Conservation (phyloP, 2,888 invertebrate genomes). For the Drosophila demipolita region DNA sequence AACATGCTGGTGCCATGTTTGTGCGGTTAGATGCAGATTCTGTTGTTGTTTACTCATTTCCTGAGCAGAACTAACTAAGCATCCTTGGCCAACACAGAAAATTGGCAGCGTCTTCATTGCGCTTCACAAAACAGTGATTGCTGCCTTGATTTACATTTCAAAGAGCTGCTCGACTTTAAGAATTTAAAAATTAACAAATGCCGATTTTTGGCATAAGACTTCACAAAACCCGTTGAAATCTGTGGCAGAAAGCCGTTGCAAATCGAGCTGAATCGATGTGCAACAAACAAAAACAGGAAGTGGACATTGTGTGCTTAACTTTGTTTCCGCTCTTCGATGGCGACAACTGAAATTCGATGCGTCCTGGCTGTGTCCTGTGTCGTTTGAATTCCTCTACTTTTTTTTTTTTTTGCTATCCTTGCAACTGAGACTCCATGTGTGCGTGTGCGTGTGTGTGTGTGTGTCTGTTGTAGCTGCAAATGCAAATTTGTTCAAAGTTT, state of each 20-base stretch:
- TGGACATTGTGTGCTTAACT: constrained; percentile 78
- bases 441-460: constrained; percentile 22
- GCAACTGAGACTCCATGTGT: constrained; percentile 12
- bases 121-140: constrained; percentile 22
- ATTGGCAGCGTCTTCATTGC: constrained; percentile 37
- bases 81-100: constrained; percentile 8
- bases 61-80: constrained; percentile 15
- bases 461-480: constrained; percentile 54
- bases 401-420: constrained; percentile 13
- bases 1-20: constrained; percentile 19
- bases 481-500: constrained; percentile 82
- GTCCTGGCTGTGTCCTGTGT: constrained; percentile 13
- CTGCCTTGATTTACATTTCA: constrained; percentile 66
- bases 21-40: constrained; percentile 47
- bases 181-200: constrained; percentile 5
- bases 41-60: constrained; percentile 43
- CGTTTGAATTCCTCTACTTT: background rate
- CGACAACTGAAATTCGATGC: constrained; percentile 72
- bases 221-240: constrained; percentile 54
- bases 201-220: constrained; percentile 17
- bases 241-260: constrained; percentile 72
- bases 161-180: constrained; percentile 28
- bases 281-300: constrained; percentile 78
- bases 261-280: constrained; percentile 72
- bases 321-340: constrained; percentile 65